These are phyloP conservation scores for Hirtodrosophila confusa DNA, from an alignment of 2,888 invertebrate species.

Conservation along the genomic window DNA sequence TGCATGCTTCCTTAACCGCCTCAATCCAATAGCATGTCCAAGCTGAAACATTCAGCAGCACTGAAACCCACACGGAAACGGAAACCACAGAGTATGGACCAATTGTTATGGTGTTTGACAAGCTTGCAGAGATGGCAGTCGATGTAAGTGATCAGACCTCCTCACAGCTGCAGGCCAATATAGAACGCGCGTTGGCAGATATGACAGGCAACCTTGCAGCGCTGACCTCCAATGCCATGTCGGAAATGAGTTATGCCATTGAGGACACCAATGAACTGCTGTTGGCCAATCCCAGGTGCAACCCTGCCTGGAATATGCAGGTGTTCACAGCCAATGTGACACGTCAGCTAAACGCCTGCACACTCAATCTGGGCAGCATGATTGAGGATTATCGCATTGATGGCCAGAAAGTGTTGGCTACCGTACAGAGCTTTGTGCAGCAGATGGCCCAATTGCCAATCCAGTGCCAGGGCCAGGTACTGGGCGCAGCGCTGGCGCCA, in stretches of 20 bases:
- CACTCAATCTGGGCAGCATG: conserved; percentile 35
- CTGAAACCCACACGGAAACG: conserved; percentile 26
- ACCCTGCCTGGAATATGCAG: conserved; percentile 58
- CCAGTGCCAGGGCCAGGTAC: conserved; percentile 40
- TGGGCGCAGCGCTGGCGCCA: conserved; percentile 23
- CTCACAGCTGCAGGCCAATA: conserved; percentile 55
- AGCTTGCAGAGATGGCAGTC: conserved; percentile 60
- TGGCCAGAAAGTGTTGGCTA: conserved; percentile 39
- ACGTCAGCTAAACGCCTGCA: conserved; percentile 55
- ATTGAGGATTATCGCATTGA: conserved; percentile 39
- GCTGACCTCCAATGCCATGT: conserved; percentile 52
- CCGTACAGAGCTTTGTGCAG: conserved; percentile 52
- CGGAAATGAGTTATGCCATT: conserved; percentile 55
- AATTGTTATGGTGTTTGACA: conserved; percentile 64
- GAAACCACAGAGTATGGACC: conserved; percentile 66
- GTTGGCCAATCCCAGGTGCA: conserved; percentile 59
- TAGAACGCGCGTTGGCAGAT: conserved; percentile 44
- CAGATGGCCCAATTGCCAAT: conserved; percentile 63
- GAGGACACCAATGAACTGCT: conserved; percentile 57
- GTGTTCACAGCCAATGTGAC: conserved; percentile 63
- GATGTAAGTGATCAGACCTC: conserved; percentile 58
- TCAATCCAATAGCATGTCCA: conserved; percentile 20
- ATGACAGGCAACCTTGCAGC: conserved; percentile 61
- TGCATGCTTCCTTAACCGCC: too few relatives aligned
- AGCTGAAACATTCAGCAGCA: conserved; percentile 14